These are phyloP conservation scores for Geopemphigus sp. DNA, from an alignment of 1,140 invertebrate species.

Conservation along the genomic window DNA sequence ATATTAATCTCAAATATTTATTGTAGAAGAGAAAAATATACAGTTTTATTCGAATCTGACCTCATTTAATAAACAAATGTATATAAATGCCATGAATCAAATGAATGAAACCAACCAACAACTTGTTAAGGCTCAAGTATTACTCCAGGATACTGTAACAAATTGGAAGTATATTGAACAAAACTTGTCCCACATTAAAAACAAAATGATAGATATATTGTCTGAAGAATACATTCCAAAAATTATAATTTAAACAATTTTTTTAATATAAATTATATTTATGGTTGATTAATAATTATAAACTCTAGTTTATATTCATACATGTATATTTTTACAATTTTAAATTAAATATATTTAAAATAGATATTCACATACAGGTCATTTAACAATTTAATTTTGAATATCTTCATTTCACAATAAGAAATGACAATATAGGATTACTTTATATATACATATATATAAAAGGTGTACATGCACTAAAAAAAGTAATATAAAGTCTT, in stretches of 20 bases:
- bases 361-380: too few relatives aligned
- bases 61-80: constrained; percentile 25
- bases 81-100: constrained; percentile 22
- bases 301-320: neutral
- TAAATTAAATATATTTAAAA: too few relatives aligned
- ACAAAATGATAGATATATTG: constrained; percentile 22
- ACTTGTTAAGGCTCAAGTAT: constrained; percentile 23
- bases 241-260: constrained; percentile 11
- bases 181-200: constrained; percentile 18
- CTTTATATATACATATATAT: too few relatives aligned
- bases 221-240: constrained; percentile 40
- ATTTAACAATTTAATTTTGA: constrained; percentile 6
- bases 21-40: constrained; percentile 39
- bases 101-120: constrained; percentile 29
- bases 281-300: neutral
- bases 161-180: constrained; percentile 43
- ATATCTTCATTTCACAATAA: neutral
- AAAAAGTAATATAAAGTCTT: neutral
- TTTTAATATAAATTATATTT: neutral
- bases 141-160: constrained; percentile 33
- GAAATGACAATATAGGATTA: neutral
- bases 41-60: constrained; percentile 37
- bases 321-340: neutral
- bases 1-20: neutral
- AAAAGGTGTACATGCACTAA: too few relatives aligned